These are phyloP conservation scores for Zosterops hypoxanthus DNA, from an alignment of 2,113 vertebrate genomes.

Conservation along the genomic window DNA sequence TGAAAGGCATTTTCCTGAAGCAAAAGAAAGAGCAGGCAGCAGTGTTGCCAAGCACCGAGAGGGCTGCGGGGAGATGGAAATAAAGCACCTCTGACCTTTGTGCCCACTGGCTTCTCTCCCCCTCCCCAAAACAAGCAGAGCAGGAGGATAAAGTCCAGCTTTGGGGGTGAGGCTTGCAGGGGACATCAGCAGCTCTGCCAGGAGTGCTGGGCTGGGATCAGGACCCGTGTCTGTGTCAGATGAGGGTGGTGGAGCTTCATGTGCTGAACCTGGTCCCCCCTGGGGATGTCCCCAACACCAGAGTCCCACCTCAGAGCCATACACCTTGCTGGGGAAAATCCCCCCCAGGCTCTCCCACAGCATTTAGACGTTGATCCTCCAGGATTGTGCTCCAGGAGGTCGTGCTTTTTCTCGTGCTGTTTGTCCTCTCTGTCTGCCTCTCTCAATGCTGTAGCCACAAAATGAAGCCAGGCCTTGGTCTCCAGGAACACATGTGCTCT, in stretches of 20 bases:
- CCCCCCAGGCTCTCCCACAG: neutral
- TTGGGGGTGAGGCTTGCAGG: neutral
- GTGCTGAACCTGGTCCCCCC: no score
- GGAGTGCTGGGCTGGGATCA: neutral
- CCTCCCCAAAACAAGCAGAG: neutral
- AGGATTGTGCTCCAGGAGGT: neutral
- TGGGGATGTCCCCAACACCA: fast-evolving
- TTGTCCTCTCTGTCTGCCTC: neutral
- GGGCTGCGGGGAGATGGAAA: neutral
- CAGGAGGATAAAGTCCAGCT: neutral
- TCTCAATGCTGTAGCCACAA: fast-evolving
- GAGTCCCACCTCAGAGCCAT: fast-evolving
- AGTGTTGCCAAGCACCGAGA: neutral
- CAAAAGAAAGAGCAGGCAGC: neutral
- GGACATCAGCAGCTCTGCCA: neutral
- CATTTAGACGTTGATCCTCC: no score
- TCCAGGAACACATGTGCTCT: neutral
- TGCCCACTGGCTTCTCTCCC: neutral
- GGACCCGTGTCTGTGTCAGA: fast-evolving
- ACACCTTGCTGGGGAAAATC: neutral
- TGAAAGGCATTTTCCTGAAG: slow-evolving; percentile 2
- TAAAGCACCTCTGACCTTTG: neutral
- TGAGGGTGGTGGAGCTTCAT: fast-evolving
- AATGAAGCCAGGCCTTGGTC: neutral
- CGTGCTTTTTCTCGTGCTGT: neutral